Conservation (phyloP, 1,140 invertebrate genomes). For the Cydia pomonella region DNA sequence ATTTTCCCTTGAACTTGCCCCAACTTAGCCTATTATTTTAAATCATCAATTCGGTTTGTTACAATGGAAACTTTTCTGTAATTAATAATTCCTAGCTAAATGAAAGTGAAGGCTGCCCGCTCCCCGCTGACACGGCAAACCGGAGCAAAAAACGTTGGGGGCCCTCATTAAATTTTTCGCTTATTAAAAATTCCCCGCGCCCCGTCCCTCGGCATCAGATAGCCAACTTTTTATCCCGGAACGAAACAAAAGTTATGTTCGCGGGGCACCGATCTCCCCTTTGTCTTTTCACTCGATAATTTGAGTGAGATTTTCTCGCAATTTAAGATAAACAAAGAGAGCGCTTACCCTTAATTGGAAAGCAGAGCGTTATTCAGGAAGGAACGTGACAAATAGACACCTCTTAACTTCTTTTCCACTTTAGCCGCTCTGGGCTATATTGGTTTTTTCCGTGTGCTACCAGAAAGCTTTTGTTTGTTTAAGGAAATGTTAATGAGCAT, state of each 20-base stretch:
- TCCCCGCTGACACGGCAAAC: constrained; percentile 62
- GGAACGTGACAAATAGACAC: constrained; percentile 80
- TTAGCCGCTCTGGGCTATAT: constrained; percentile 70
- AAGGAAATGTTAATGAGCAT: constrained; percentile 67
- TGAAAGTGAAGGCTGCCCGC: constrained; percentile 38
- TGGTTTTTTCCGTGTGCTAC: constrained; percentile 69
- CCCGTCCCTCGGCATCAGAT: constrained; percentile 68
- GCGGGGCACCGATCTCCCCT: constrained; percentile 66
- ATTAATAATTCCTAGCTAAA: constrained; percentile 46
- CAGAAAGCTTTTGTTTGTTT: constrained; percentile 71
- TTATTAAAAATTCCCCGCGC: constrained; percentile 80
- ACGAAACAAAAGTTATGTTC: constrained; percentile 76
- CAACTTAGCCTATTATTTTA: constrained; percentile 17
- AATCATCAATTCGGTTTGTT: constrained; percentile 14
- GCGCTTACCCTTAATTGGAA: constrained; percentile 80
- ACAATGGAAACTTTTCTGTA: constrained; percentile 7
- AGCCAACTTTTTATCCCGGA: constrained; percentile 72
- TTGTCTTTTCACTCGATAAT: constrained; percentile 76
- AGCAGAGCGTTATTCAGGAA: constrained; percentile 78
- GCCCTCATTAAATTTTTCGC: constrained; percentile 80
- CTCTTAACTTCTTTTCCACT: constrained; percentile 80
- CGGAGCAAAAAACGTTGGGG: constrained; percentile 59
- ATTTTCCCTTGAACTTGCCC: background rate
- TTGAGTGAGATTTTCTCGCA: constrained; percentile 81
- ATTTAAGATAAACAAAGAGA: constrained; percentile 81